Evolutionary conservation across 2,797 vertebrate genomes (phyloP).

Genomic region (Danio albolineatus): DNA sequence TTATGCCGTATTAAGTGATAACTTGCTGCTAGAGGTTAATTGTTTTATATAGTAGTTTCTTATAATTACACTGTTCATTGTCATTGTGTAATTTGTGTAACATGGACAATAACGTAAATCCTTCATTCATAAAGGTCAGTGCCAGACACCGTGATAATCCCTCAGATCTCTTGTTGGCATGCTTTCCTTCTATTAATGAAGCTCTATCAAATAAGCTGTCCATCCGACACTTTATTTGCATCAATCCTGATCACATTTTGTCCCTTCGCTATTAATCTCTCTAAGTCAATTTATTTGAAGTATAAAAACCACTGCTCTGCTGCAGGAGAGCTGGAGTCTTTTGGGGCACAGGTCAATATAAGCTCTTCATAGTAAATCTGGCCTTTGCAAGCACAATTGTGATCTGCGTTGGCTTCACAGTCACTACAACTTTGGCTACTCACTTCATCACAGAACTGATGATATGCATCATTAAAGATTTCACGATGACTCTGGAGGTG

Average conservation of each 20-base stretch:
- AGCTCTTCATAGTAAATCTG: constrained; percentile 79
- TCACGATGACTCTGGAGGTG: constrained; percentile 75
- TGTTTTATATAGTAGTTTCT: not conserved
- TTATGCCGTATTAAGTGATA: no score
- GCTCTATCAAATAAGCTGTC: constrained; percentile 46
- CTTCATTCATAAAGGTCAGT: not conserved
- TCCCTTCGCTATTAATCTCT: constrained; percentile 46
- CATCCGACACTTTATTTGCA: constrained; percentile 29
- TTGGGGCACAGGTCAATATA: constrained; percentile 75
- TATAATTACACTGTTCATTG: not conserved
- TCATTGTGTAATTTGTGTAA: not conserved
- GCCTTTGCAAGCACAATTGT: constrained; percentile 72
- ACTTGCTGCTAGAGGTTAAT: no score
- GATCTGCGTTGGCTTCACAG: constrained; percentile 73
- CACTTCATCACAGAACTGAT: constrained; percentile 72
- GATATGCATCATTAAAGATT: constrained; percentile 70
- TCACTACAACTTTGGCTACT: constrained; percentile 69
- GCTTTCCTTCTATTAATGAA: constrained; percentile 44
- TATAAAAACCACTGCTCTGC: constrained; percentile 24
- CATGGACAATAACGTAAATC: not conserved
- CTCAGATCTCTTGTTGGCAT: constrained; percentile 33
- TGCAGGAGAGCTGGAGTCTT: constrained; percentile 65
- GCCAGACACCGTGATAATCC: constrained; percentile 12
- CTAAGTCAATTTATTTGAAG: constrained; percentile 40
- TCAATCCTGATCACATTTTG: constrained; percentile 55